Percentiles rank a stretch among this genome's conserved stretches.
Evolutionary conservation across 2,888 invertebrate genomes (phyloP).

Genomic region (Sisyra nigra): DNA sequence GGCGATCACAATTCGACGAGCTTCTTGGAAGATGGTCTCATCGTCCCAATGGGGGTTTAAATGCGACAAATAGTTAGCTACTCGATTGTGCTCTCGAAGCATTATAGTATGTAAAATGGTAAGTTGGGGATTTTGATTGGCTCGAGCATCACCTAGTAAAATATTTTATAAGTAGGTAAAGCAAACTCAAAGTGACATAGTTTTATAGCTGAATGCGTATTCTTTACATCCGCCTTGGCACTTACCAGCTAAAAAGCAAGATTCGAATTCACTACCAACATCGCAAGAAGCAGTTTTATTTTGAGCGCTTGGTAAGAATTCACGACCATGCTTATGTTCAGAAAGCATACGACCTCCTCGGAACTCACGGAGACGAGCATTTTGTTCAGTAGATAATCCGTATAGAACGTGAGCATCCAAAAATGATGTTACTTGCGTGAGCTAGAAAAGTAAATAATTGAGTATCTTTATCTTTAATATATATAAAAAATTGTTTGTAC

Average conservation of each 20-base stretch:
- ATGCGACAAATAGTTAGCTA: conserved; percentile 38
- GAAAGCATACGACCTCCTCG: conserved; percentile 52
- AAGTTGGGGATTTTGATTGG: conserved; percentile 57
- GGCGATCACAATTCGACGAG: conserved; percentile 50
- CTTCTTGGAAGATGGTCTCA: conserved; percentile 56
- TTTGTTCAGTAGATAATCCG: conserved; percentile 51
- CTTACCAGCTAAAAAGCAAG: conserved; percentile 61
- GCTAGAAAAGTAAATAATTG: conserved; percentile 25
- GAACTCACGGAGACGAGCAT: conserved; percentile 46
- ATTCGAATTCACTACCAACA: conserved; percentile 41
- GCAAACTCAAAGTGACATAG: too few relatives aligned
- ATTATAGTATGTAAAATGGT: conserved; percentile 50
- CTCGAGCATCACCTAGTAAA: conserved; percentile 44
- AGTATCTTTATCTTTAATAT: too few relatives aligned
- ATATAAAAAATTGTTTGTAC: too few relatives aligned
- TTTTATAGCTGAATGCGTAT: too few relatives aligned
- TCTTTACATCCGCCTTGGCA: too few relatives aligned
- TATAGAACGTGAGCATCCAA: conserved; percentile 70
- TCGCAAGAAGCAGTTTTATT: conserved; percentile 56
- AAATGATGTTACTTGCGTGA: conserved; percentile 51
- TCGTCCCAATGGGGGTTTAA: conserved; percentile 65
- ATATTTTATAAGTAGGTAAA: conserved; percentile 5
- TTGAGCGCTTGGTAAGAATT: conserved; percentile 53
- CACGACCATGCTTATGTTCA: conserved; percentile 40
- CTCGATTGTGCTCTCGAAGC: conserved; percentile 57